Conservation (phyloP, 2,888 invertebrate species). For the Apoda limacodes region DNA sequence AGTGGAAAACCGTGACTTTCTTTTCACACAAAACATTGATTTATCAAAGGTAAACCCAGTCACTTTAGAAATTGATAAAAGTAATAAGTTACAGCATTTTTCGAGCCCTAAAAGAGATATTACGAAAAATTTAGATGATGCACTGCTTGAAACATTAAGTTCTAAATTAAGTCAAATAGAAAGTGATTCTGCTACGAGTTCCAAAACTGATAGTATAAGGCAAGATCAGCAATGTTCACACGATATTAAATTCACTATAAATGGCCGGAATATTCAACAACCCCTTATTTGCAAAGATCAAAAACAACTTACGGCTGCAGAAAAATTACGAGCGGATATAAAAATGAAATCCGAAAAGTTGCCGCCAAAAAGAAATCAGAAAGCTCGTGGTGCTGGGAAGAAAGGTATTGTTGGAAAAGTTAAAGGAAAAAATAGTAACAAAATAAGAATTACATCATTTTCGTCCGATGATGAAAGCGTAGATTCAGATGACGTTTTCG, state of each 20-base stretch:
- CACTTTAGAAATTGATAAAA: conserved; percentile 78
- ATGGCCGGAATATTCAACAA: conserved; percentile 51
- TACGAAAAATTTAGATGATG: conserved; percentile 76
- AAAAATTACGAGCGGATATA: conserved; percentile 63
- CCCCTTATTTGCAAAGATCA: conserved; percentile 52
- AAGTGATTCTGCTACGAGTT: conserved; percentile 81
- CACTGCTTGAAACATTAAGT: conserved; percentile 75
- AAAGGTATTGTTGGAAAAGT: conserved; percentile 68
- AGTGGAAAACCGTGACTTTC: conserved; percentile 71
- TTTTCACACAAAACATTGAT: conserved; percentile 81
- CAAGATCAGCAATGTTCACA: conserved; percentile 67
- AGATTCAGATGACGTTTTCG: conserved; percentile 82
- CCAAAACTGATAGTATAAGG: conserved; percentile 76
- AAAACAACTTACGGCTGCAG: conserved; percentile 56
- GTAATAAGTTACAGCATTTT: conserved; percentile 70
- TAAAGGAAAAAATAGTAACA: conserved; percentile 74
- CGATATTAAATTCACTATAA: conserved; percentile 65
- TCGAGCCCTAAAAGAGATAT: conserved; percentile 80
- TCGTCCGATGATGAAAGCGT: conserved; percentile 82
- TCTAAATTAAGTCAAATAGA: conserved; percentile 81
- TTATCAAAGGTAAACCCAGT: conserved; percentile 79
- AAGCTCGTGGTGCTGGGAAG: conserved; percentile 71
- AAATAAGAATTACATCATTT: conserved; percentile 80
- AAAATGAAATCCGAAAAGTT: conserved; percentile 72
- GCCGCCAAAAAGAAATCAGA: conserved; percentile 72